These are phyloP conservation scores for Xenotilapia flavipinnis DNA, from an alignment of 2,113 vertebrate genomes.

Conservation along the genomic window DNA sequence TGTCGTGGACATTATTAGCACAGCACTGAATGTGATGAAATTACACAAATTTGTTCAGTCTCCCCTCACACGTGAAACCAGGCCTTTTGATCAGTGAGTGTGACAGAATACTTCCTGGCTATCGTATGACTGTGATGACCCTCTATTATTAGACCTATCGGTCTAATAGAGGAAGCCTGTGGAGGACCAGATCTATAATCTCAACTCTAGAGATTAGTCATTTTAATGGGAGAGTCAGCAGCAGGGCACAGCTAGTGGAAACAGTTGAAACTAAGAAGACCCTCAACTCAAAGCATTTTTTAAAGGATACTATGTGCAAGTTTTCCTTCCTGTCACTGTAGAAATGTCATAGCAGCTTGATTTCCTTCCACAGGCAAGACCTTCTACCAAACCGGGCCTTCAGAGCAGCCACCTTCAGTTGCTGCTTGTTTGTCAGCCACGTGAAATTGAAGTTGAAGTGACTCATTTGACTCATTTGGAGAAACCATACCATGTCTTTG, in stretches of 20 bases:
- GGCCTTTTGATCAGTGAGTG: conserved; percentile 3
- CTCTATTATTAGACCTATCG: conserved; percentile 56
- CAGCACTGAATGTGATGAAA: conserved; percentile 16
- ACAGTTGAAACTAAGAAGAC: neutral
- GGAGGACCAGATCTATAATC: conserved; percentile 42
- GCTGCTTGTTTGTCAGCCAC: neutral
- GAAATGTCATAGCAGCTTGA: fast-evolving
- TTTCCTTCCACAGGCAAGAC: neutral
- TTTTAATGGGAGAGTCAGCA: neutral
- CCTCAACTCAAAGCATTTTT: fast-evolving
- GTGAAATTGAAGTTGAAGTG: neutral
- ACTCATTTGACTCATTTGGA: neutral
- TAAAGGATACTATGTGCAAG: neutral
- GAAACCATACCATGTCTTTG: neutral
- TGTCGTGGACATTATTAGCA: neutral
- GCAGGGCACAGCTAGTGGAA: neutral
- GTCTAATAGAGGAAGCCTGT: conserved; percentile 22
- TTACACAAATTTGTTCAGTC: conserved; percentile 14
- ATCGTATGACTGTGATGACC: conserved; percentile 31
- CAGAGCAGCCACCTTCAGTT: neutral
- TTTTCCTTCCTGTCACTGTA: neutral
- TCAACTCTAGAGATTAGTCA: conserved; percentile 18
- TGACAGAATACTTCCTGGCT: conserved; percentile 60
- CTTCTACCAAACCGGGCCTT: neutral
- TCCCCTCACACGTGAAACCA: conserved; percentile 28